phyloP scores from a whole-genome alignment of 2,888 invertebrate genomes.

The Candidula unifasciata region DNA sequence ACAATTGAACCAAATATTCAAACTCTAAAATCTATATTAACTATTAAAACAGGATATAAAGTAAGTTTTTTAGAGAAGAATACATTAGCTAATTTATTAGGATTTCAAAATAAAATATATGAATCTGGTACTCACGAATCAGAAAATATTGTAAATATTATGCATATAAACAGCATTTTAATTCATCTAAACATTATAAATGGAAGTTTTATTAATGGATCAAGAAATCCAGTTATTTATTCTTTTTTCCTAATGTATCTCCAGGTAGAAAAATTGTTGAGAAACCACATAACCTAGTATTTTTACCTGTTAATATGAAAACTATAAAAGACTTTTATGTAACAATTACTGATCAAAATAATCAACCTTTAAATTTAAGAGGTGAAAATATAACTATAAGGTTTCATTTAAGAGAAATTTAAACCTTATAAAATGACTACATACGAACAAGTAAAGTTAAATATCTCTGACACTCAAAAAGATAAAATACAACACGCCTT shows the following conservation, averaged over 20 bases:
- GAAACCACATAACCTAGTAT: conserved; percentile 48
- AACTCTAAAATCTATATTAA: conserved; percentile 11
- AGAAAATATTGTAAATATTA: conserved; percentile 50
- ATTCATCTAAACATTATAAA: conserved; percentile 51
- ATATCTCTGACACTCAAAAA: conserved; percentile 15
- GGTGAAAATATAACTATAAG: conserved; percentile 49
- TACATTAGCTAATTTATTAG: conserved; percentile 12
- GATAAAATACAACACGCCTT: conserved; percentile 19
- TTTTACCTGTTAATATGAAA: conserved; percentile 48
- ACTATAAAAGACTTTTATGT: conserved; percentile 34
- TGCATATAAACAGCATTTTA: conserved; percentile 46
- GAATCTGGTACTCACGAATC: conserved; percentile 36
- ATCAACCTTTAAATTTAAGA: conserved; percentile 42
- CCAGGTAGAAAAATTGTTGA: conserved; percentile 54
- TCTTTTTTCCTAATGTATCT: conserved; percentile 52
- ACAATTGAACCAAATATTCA: background rate
- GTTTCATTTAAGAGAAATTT: conserved; percentile 54
- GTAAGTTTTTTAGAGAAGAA: conserved; percentile 33
- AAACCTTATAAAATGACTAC: conserved; percentile 15
- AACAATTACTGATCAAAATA: conserved; percentile 52
- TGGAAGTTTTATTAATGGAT: conserved; percentile 41
- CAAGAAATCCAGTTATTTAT: conserved; percentile 4
- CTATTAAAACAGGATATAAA: conserved; percentile 18
- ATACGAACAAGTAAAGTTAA: conserved; percentile 24
- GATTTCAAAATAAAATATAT: background rate